phyloP scores from a whole-genome alignment of 92 coral and sea anemone genomes.

The Zoanthus gigantus region DNA sequence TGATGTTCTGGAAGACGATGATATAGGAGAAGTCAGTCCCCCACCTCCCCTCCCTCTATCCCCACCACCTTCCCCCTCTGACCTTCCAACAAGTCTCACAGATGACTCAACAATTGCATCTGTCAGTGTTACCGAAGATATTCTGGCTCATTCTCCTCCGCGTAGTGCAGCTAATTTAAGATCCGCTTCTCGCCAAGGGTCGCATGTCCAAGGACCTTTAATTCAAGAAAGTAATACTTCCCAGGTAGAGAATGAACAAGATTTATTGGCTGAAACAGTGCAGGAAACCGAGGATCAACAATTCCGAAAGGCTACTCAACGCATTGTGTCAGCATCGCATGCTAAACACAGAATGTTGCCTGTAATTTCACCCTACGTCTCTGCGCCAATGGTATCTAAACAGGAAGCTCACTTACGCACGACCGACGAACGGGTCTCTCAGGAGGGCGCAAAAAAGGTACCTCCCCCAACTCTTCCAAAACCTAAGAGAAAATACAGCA shows the following conservation, averaged over 20 bases:
- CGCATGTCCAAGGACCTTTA: constrained; percentile 50
- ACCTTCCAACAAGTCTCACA: constrained; percentile 80
- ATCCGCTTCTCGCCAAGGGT: constrained; percentile 69
- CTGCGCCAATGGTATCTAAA: background rate
- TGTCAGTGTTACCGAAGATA: constrained; percentile 60
- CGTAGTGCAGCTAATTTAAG: constrained; percentile 78
- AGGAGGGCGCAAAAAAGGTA: constrained; percentile 51
- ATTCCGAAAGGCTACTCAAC: constrained; percentile 41
- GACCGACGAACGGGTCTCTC: constrained; percentile 16
- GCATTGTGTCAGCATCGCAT: constrained; percentile 10
- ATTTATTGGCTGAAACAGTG: constrained; percentile 43
- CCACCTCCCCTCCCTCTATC: constrained; percentile 81
- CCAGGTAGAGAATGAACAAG: constrained; percentile 62
- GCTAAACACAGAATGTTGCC: constrained; percentile 25
- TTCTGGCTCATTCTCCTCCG: constrained; percentile 80
- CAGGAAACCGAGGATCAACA: constrained; percentile 25
- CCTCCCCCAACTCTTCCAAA: constrained; percentile 84
- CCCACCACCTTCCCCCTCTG: constrained; percentile 86
- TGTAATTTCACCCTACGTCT: constrained; percentile 21
- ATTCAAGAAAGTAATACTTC: constrained; percentile 50
- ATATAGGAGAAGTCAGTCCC: constrained; percentile 55
- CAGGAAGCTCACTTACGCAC: background rate
- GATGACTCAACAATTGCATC: constrained; percentile 59
- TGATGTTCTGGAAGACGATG: constrained; percentile 50
- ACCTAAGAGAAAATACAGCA: constrained; percentile 61